Base-by-base conservation (phyloP, 2,888 invertebrate genomes). In the Cryptocephalus moraei region DNA sequence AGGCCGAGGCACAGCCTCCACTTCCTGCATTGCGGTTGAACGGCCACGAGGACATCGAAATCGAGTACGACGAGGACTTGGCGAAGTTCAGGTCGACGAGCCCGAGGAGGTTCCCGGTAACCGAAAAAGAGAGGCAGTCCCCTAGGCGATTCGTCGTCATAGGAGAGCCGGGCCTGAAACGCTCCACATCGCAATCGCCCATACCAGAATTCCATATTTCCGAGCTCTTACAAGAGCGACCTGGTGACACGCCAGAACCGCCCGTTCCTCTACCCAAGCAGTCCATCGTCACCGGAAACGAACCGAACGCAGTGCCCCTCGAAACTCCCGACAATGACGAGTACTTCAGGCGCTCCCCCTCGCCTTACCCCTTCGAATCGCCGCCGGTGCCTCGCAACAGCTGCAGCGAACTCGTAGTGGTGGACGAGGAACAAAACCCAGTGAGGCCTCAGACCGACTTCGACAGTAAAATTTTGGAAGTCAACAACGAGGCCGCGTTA, bases 351-450 rank as follows among this genome's bases (percentile, higher is more conserved):
- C 55, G 64, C 36, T 64, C 63, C n/a, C 54, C 63, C 6, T 66
- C 64, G 1, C 66, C 67, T 1, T 65, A 62, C 53, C 65, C 66
- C n/a, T 54, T 61, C 13, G 60, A 63, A 22, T 47, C 58, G 4
- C 54, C 63, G 11, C 50, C 47, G 12, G 62, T 55, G 33, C 64
- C 65, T 4, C 59, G 65, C 52, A 64, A 64, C 44, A 67, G 64
- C 44, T 62, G 62, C 67, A 69, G 56, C 57, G 71, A 59, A 22
- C 22, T 22, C 22, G 10, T 13, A 22, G 12, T 32, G 10, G 10
- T 14, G 31, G 12, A 39, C 8, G 4, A 11, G 13, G 32, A 31
- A 12, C 33, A 40, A 13, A 40, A 44, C 32, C 36, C 43, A 10
- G 40, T 10, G 4, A 40, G 43, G 22, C 22, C 22, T 22, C 3